Evolutionary conservation across 2,113 vertebrate species (phyloP).

Genomic region (Silurus asotus): DNA sequence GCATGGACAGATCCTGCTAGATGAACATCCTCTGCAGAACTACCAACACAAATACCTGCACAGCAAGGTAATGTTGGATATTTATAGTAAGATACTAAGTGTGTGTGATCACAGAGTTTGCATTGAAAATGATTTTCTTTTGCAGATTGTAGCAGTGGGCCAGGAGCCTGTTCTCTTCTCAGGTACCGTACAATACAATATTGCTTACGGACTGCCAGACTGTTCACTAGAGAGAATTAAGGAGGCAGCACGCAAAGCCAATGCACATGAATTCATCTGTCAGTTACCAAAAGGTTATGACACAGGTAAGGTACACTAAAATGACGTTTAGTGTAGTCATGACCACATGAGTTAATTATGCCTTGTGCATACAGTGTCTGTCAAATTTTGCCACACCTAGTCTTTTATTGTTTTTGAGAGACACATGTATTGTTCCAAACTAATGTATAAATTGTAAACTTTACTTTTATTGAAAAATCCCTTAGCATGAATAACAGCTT

Average conservation of each 20-base stretch:
- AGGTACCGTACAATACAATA: constrained; percentile 70
- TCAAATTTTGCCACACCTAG: too few species aligned
- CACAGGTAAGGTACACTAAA: constrained; percentile 58
- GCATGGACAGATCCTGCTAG: constrained; percentile 69
- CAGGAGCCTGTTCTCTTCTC: constrained; percentile 76
- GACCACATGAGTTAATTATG: background rate
- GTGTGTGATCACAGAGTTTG: background rate
- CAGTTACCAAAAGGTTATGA: constrained; percentile 65
- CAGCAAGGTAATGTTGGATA: constrained; percentile 63
- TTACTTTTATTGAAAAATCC: too few species aligned
- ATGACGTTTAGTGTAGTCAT: background rate
- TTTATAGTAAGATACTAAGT: background rate
- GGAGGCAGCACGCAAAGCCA: constrained; percentile 67
- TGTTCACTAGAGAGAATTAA: constrained; percentile 59
- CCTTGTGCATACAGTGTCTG: background rate
- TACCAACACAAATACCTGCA: constrained; percentile 75
- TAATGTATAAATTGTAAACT: too few species aligned
- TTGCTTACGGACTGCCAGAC: constrained; percentile 65
- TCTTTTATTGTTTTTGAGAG: too few species aligned
- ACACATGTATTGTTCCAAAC: too few species aligned
- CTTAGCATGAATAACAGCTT: too few species aligned
- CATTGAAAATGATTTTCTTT: background rate
- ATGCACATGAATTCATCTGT: constrained; percentile 70
- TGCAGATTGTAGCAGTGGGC: constrained; percentile 67
- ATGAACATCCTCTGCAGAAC: constrained; percentile 56